Base-by-base conservation (phyloP, 2,797 vertebrate species). In the Sphaeramia orbicularis region DNA sequence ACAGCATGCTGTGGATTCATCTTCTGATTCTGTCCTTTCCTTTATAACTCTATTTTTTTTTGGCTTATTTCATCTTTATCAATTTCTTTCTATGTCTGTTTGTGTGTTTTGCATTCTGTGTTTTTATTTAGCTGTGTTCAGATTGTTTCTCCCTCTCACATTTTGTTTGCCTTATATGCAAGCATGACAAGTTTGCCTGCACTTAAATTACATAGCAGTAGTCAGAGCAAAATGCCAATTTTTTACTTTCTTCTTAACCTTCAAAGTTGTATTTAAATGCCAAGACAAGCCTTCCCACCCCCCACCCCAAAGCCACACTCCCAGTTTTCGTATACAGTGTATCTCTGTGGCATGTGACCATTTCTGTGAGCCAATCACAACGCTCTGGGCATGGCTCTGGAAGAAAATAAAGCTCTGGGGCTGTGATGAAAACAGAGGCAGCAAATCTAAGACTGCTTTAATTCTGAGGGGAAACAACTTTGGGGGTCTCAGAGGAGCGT, bases 271-370 rank as follows among this genome's bases (percentile, higher is more conserved):
- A 77, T 65, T 80, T 78, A 88, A 91, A 92, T 76, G 65, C 80
- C 65, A 87, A 48, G 79, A 49, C 56, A 45, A 41, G 65, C 41
- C 40, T 44, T 36, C 61, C 15, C 32, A 35, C 32, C 32, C 32
- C 32, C 32, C 42, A 27, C 54, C 45, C 61, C 61, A 16, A 47
- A 77, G 70, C 71, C 68, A 81, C 66, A 24, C 66, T 76, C 71
- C 62, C 77, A 76, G 64, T 75, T 75, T 64, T 60, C 70, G 84
- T 49, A 76, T 74, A 24, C 74, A 62, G 42, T 52, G 68, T 84
- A 90, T 91, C 87, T 91, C 90, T 90, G 89, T 90, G 86, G 83
- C 91, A 92, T 78, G 89, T 92, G 91, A 93, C 86, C 69, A 65
- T 44, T 1, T 63, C 65, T 76, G 66, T 88, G 73, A 55, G 65